Percentiles rank a stretch among this genome's conserved stretches.
Evolutionary conservation across 2,113 vertebrate species (phyloP).

Genomic region (Myrmecophaga tridactyla): DNA sequence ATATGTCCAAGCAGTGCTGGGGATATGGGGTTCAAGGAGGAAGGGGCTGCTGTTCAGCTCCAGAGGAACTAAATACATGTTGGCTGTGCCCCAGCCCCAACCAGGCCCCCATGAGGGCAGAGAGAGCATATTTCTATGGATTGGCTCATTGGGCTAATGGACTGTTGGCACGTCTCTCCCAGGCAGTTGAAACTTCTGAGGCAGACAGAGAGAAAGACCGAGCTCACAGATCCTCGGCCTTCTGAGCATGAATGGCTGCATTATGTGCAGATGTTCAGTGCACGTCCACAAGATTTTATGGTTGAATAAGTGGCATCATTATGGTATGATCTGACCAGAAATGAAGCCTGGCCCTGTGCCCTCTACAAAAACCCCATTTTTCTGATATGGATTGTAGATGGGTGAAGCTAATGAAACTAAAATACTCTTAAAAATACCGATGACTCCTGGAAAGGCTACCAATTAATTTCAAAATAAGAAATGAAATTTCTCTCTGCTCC

Average conservation of each 20-base stretch:
- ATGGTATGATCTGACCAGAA: slow-evolving; percentile 78
- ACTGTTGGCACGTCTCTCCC: slow-evolving; percentile 32
- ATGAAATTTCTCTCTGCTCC: slow-evolving; percentile 59
- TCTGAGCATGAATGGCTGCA: slow-evolving; percentile 82
- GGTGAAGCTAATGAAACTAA: slow-evolving; percentile 52
- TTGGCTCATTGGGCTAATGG: slow-evolving; percentile 27
- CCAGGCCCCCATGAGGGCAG: not conserved
- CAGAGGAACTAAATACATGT: not conserved
- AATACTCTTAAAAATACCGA: slow-evolving; percentile 63
- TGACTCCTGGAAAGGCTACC: slow-evolving; percentile 48
- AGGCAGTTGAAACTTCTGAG: slow-evolving; percentile 57
- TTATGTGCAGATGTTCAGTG: slow-evolving; percentile 83
- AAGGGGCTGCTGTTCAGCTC: not conserved
- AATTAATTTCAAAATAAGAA: slow-evolving; percentile 73
- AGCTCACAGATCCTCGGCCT: slow-evolving; percentile 66
- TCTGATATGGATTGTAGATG: slow-evolving; percentile 48
- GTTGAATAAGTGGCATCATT: slow-evolving; percentile 78
- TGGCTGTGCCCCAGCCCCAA: slow-evolving; percentile 7
- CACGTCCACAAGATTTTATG: slow-evolving; percentile 78
- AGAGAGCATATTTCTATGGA: not conserved
- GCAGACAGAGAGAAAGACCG: slow-evolving; percentile 51
- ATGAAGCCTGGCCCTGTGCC: slow-evolving; percentile 72
- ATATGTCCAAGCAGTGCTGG: not conserved
- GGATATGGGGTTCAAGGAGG: not conserved
- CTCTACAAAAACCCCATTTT: slow-evolving; percentile 63